Evolutionary conservation across 2,797 vertebrate genomes (phyloP).

Genomic region (Melanotaenia trifasciata): DNA sequence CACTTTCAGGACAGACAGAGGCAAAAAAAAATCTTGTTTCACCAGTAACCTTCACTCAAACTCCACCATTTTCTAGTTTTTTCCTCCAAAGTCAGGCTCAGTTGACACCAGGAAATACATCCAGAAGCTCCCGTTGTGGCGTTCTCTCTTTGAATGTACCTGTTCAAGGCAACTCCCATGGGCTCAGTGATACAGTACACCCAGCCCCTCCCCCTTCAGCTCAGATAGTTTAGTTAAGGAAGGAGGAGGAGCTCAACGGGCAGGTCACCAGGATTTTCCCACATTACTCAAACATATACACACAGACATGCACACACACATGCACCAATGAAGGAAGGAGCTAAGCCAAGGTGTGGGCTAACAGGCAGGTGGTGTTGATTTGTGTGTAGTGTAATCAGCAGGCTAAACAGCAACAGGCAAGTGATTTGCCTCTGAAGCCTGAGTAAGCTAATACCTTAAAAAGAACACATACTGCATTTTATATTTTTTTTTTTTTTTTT

Average conservation of each 20-base stretch:
- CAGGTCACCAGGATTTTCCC: constrained; percentile 64
- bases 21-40: constrained; percentile 12
- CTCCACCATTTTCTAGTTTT: background rate
- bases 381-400: constrained; percentile 42
- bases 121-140: constrained; percentile 33
- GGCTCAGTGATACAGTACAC: constrained; percentile 57
- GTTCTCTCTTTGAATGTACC: constrained; percentile 63
- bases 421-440: constrained; percentile 38
- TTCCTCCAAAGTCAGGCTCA: constrained; percentile 9
- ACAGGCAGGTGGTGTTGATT: constrained; percentile 52
- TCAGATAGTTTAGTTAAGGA: constrained; percentile 50
- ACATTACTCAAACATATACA: constrained; percentile 64
- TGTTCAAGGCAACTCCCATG: constrained; percentile 72
- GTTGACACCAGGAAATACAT: constrained; percentile 63
- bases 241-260: constrained; percentile 52
- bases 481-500: background rate
- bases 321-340: constrained; percentile 36
- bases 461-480: too few relatives aligned
- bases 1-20: constrained; percentile 29
- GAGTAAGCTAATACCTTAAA: constrained; percentile 35
- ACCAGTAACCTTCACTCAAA: constrained; percentile 16
- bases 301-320: constrained; percentile 10
- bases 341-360: constrained; percentile 40
- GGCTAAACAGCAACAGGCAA: constrained; percentile 55
- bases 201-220: constrained; percentile 54